phyloP scores from a whole-genome alignment of 2,797 vertebrate species.

The Toxotes lorentzi region DNA sequence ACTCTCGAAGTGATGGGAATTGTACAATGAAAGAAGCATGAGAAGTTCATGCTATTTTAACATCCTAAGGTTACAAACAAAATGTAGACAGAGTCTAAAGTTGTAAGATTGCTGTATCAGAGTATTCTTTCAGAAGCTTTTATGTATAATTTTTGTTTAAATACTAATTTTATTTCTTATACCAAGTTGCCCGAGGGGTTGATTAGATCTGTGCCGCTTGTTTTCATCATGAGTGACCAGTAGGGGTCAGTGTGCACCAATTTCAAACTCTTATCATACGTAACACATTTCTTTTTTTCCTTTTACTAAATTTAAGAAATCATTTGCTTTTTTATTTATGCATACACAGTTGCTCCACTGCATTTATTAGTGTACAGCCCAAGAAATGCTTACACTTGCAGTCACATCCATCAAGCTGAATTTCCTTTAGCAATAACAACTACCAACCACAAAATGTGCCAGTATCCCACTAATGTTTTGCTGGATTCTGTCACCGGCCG shows the following conservation, averaged over 20 bases:
- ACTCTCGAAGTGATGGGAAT: conserved; percentile 17
- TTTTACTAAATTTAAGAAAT: neutral
- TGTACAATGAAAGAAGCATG: conserved; percentile 17
- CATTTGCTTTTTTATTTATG: conserved; percentile 19
- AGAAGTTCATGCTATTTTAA: conserved; percentile 40
- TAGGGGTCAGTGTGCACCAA: conserved; percentile 66
- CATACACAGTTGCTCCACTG: conserved; percentile 30
- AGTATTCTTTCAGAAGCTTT: conserved; percentile 45
- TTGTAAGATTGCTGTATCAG: conserved; percentile 48
- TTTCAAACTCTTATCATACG: neutral
- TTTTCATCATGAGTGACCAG: conserved; percentile 51
- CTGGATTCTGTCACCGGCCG: conserved; percentile 3
- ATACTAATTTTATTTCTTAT: conserved; percentile 60
- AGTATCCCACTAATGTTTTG: conserved; percentile 12
- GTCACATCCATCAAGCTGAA: conserved; percentile 12
- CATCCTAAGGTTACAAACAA: conserved; percentile 11
- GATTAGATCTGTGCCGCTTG: conserved; percentile 25
- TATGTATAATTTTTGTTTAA: conserved; percentile 56
- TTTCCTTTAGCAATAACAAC: conserved; percentile 62
- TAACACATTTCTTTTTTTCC: neutral
- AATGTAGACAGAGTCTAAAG: conserved; percentile 51
- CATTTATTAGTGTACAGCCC: conserved; percentile 29
- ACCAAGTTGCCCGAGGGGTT: conserved; percentile 10
- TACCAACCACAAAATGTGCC: conserved; percentile 20
- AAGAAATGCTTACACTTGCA: conserved; percentile 19